Conservation (phyloP, 2,888 invertebrate genomes). For the Pelosia muscerda region DNA sequence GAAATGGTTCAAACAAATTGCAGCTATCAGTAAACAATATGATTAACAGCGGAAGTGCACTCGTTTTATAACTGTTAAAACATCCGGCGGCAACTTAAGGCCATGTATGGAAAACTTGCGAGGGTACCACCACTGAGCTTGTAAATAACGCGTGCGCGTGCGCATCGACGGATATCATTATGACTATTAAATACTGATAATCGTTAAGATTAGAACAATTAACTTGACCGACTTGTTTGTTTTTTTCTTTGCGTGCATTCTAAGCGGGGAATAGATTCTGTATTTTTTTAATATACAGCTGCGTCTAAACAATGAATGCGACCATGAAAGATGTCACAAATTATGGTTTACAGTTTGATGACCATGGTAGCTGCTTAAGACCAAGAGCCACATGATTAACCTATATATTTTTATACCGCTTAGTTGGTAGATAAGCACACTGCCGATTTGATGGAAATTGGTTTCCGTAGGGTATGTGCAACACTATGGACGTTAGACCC, state of each 20-base stretch:
- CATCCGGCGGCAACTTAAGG: conserved; percentile 31
- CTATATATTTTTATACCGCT: too few relatives aligned
- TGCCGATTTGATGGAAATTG: too few relatives aligned
- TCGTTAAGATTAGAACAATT: neutral
- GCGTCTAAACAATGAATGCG: too few relatives aligned
- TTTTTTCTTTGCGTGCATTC: neutral
- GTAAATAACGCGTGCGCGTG: neutral
- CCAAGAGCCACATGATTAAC: too few relatives aligned
- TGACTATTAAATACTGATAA: neutral
- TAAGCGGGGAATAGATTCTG: neutral
- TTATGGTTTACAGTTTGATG: too few relatives aligned
- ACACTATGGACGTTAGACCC: too few relatives aligned
- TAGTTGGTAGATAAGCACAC: too few relatives aligned
- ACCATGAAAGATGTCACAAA: too few relatives aligned
- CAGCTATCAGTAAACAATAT: conserved; percentile 24
- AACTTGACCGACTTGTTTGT: neutral
- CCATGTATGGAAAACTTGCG: conserved; percentile 29
- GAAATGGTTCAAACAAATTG: conserved; percentile 4
- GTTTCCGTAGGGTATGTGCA: too few relatives aligned
- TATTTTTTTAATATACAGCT: neutral
- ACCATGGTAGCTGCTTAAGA: too few relatives aligned
- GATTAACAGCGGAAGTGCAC: conserved; percentile 45
- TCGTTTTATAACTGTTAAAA: conserved; percentile 33
- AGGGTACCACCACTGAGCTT: conserved; percentile 3
- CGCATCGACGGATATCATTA: neutral